Evolutionary conservation across 1,140 invertebrate species (phyloP).

Genomic region (Bombyx mori): DNA sequence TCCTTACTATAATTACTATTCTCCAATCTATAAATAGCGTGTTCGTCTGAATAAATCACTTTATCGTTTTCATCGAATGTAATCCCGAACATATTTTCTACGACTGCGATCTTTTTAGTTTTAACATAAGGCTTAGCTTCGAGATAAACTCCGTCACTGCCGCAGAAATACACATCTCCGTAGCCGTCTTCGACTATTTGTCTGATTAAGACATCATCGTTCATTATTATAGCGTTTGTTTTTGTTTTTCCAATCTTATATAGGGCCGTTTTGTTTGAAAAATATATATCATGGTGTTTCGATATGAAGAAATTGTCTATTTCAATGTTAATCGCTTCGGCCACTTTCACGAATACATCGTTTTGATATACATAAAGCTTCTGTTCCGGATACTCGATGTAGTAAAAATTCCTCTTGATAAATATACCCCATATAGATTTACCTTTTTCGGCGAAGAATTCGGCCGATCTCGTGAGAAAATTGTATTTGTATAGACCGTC

Average conservation of each 20-base stretch:
- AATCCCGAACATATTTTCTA: conserved; percentile 43
- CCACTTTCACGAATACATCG: conserved; percentile 40
- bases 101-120: conserved; percentile 33
- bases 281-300: conserved; percentile 41
- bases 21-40: conserved; percentile 35
- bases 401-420: conserved; percentile 48
- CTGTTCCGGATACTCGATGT: conserved; percentile 44
- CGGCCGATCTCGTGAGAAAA: conserved; percentile 38
- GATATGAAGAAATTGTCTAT: conserved; percentile 47
- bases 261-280: conserved; percentile 46
- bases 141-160: conserved; percentile 37
- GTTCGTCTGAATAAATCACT: conserved; percentile 42
- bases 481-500: conserved; percentile 58
- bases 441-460: conserved; percentile 46
- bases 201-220: conserved; percentile 31
- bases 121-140: conserved; percentile 46
- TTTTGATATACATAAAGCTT: conserved; percentile 43
- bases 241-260: conserved; percentile 39
- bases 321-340: conserved; percentile 43
- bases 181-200: conserved; percentile 50
- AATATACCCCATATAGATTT: conserved; percentile 54
- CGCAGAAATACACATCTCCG: conserved; percentile 50
- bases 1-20: conserved; percentile 26
- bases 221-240: conserved; percentile 24
- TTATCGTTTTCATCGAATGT: conserved; percentile 45